phyloP scores from a whole-genome alignment of 2,797 vertebrate genomes.

The Melanogrammus aeglefinus region DNA sequence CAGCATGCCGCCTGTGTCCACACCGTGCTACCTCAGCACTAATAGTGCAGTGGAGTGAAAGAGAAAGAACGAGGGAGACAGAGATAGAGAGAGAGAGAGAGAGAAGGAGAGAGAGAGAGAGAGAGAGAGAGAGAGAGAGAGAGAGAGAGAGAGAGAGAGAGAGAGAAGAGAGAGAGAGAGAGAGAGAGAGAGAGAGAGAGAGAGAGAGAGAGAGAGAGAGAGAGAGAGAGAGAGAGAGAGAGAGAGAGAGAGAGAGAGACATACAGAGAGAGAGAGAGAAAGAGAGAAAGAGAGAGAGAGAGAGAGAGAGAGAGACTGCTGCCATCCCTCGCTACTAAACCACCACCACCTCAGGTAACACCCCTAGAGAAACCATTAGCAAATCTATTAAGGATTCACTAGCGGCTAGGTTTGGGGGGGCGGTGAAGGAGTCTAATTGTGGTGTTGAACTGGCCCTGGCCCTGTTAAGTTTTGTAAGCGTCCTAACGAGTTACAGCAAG shows the following conservation, averaged over 20 bases:
- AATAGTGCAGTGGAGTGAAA: conserved; percentile 68
- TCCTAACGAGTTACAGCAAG: conserved; percentile 61
- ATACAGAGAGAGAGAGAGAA: conserved; percentile 67
- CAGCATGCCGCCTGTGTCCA: conserved; percentile 72
- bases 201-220: conserved; percentile 63
- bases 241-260: conserved; percentile 63
- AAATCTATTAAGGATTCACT: conserved; percentile 61
- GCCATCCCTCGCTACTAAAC: conserved; percentile 68
- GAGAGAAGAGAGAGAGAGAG: conserved; percentile 62
- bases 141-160: conserved; percentile 65
- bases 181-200: conserved; percentile 67
- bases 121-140: conserved; percentile 68
- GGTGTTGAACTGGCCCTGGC: conserved; percentile 52
- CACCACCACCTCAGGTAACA: conserved; percentile 45
- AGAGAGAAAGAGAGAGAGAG: conserved; percentile 67
- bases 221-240: conserved; percentile 68
- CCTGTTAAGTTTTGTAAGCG: conserved; percentile 60
- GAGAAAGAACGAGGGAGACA: conserved; percentile 67
- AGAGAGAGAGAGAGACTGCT: conserved; percentile 60
- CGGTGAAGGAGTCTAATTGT: conserved; percentile 67
- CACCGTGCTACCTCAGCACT: conserved; percentile 77
- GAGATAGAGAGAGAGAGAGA: conserved; percentile 69
- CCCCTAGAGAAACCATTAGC: conserved; percentile 59
- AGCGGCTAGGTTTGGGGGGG: conserved; percentile 46
- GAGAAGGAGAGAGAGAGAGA: conserved; percentile 67